phyloP scores from a whole-genome alignment of 2,888 invertebrate species.

The Orthosia cruda region DNA sequence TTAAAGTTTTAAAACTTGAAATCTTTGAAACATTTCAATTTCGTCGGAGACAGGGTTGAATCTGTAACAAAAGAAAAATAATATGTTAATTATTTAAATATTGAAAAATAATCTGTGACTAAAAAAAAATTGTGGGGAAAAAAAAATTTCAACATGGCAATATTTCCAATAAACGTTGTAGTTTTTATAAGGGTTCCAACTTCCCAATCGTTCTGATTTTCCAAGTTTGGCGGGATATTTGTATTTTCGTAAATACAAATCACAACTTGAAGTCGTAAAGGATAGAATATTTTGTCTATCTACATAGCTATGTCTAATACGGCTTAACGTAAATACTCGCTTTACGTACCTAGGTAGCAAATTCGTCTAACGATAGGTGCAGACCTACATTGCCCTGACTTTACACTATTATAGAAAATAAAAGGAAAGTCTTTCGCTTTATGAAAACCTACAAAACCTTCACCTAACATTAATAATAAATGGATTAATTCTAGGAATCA shows the following conservation, averaged over 20 bases:
- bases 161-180: not conserved
- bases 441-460: not conserved
- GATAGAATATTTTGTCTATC: not conserved
- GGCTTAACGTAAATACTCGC: not conserved
- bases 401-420: not conserved
- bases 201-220: not conserved
- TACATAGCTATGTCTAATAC: not conserved
- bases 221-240: not conserved
- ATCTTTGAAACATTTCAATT: conserved; percentile 86
- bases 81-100: not conserved
- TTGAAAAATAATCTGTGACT: not conserved
- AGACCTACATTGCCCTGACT: too few species aligned
- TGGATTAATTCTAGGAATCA: not conserved
- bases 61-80: conserved; percentile 85
- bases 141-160: conserved; percentile 1
- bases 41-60: conserved; percentile 73
- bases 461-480: not conserved
- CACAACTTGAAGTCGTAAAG: not conserved
- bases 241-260: not conserved
- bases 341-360: not conserved
- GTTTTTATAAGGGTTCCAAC: conserved; percentile 7
- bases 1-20: conserved; percentile 84
- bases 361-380: not conserved
- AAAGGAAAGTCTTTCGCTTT: not conserved
- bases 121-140: not conserved